Conservation (phyloP, 2,797 vertebrate species). For the Garrulus glandarius region DNA sequence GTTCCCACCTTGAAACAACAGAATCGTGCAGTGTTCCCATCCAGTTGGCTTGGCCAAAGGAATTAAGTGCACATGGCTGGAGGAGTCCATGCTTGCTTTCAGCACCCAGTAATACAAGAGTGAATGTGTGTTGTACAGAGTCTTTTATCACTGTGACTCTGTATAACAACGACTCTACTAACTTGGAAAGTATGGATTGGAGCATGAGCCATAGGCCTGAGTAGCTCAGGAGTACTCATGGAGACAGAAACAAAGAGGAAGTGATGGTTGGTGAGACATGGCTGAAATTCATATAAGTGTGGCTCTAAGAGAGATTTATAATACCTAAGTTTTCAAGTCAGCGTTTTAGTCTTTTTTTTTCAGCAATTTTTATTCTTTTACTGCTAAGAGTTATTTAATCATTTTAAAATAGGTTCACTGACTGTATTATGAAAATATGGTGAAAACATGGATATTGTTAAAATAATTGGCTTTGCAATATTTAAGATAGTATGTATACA, state of each 20-base stretch:
- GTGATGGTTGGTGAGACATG: not conserved
- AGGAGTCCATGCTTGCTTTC: not conserved
- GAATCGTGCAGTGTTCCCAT: not conserved
- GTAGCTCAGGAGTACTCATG: not conserved
- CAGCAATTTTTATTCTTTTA: not conserved
- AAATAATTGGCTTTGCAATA: constrained; percentile 20
- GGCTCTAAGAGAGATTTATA: not conserved
- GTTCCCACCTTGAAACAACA: rapidly evolving
- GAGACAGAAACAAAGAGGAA: not conserved
- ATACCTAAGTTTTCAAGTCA: not conserved
- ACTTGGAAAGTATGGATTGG: not conserved
- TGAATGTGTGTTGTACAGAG: not conserved
- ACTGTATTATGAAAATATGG: not conserved
- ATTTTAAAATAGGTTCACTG: constrained; percentile 2
- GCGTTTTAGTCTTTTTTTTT: not conserved
- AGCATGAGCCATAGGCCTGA: not conserved
- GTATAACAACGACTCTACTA: not conserved
- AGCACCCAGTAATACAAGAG: not conserved
- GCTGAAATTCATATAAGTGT: not conserved
- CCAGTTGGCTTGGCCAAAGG: not conserved
- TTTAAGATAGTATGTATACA: not conserved
- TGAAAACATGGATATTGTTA: not conserved
- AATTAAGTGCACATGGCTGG: not conserved
- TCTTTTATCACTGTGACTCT: not conserved
- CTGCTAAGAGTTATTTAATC: not conserved